A percentile compares a stretch with the other conserved stretches of the same genome.
These are phyloP conservation scores for Muscicapa comitata DNA, from an alignment of 2,797 vertebrate genomes.

Conservation along the genomic window DNA sequence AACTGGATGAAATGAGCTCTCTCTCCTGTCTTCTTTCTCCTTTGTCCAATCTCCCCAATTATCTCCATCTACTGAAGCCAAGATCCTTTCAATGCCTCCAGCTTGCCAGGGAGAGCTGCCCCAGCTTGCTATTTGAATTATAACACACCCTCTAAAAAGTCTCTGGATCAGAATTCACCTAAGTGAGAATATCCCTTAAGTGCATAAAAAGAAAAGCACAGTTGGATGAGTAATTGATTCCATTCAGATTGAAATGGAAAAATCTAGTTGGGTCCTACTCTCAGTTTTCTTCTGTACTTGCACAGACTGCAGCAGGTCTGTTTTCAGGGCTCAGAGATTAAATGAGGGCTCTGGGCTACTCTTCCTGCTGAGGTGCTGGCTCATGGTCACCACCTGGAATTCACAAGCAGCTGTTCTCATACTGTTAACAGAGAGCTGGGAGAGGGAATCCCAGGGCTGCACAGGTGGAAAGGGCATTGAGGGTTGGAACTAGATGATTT, in stretches of 20 bases:
- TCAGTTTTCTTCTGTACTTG: neutral
- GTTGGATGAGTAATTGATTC: slow-evolving; percentile 5
- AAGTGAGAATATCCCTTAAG: neutral
- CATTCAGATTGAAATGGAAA: slow-evolving; percentile 1
- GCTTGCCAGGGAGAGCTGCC: slow-evolving; percentile 18
- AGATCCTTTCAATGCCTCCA: slow-evolving; percentile 27
- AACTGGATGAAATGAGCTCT: slow-evolving; percentile 22
- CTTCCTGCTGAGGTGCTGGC: neutral
- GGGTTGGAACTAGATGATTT: neutral
- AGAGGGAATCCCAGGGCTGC: neutral
- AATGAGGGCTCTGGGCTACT: neutral
- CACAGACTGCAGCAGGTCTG: neutral
- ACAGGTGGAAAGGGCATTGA: neutral
- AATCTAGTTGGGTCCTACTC: neutral
- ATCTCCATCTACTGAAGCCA: neutral
- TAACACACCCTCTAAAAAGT: slow-evolving; percentile 34
- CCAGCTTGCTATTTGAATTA: slow-evolving; percentile 31
- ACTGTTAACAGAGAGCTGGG: neutral
- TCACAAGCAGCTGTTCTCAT: neutral
- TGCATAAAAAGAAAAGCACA: neutral
- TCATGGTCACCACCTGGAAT: neutral
- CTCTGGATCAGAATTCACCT: neutral
- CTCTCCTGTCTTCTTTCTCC: neutral
- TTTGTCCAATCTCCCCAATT: neutral
- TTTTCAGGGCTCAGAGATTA: neutral